Evolutionary conservation across 2,888 invertebrate genomes (phyloP).

Genomic region (Lacanobia oleracea): DNA sequence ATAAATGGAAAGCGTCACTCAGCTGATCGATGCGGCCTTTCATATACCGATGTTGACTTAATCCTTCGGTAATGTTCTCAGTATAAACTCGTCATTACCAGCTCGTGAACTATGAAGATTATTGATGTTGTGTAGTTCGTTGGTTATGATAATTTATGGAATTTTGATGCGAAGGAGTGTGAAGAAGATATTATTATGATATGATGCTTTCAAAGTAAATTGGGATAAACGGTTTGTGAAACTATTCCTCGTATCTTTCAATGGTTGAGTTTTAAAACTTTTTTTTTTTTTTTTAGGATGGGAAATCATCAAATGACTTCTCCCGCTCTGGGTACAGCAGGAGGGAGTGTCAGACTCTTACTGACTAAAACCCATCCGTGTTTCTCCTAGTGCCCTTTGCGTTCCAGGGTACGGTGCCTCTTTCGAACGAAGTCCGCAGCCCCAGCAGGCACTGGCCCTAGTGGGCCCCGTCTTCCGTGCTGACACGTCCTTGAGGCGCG

Average conservation of each 20-base stretch:
- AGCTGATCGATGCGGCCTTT: constrained; percentile 78
- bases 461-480: no score
- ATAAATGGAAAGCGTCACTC: constrained; percentile 82
- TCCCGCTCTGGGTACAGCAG: no score
- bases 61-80: constrained; percentile 56
- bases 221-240: not conserved
- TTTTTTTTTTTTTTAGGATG: no score
- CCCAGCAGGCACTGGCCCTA: no score
- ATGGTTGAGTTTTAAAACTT: not conserved
- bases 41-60: constrained; percentile 63
- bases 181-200: not conserved
- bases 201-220: not conserved
- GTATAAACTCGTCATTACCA: constrained; percentile 49
- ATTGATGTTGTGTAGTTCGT: constrained; percentile 13
- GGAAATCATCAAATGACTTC: no score
- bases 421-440: no score
- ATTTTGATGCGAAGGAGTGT: not conserved
- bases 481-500: no score
- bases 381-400: no score
- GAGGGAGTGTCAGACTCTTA: no score
- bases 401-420: no score
- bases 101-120: constrained; percentile 19
- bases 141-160: constrained; percentile 10
- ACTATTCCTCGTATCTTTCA: not conserved
- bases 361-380: no score